Percentiles rank a stretch among this genome's conserved stretches.
Conservation (phyloP, 1,140 invertebrate genomes). For the Cylas formicarius region DNA sequence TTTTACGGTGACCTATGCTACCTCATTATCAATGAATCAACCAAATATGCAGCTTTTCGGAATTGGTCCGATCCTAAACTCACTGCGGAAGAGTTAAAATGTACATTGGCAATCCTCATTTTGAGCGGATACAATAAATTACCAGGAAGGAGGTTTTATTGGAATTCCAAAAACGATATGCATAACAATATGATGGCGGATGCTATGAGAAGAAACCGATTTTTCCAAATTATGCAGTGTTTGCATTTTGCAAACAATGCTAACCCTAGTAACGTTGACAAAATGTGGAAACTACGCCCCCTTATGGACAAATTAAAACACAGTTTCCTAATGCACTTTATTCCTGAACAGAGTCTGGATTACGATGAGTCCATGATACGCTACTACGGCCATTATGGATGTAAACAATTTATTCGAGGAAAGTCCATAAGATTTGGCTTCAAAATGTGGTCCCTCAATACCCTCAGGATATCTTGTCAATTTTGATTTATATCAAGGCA, state of each 20-base stretch:
- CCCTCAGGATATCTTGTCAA: constrained; percentile 21
- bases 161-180: no score
- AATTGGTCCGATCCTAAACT: constrained; percentile 5
- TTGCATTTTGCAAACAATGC: constrained; percentile 5
- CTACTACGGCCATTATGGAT: constrained; percentile 4
- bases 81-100: not conserved
- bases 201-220: constrained; percentile 7
- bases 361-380: constrained; percentile 9
- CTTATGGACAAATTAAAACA: constrained; percentile 3
- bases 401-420: constrained; percentile 27
- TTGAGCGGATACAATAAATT: no score
- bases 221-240: not conserved
- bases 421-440: constrained; percentile 24
- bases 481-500: constrained; percentile 34
- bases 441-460: constrained; percentile 23
- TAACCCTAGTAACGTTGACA: not conserved
- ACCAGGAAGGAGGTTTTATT: constrained; percentile 6
- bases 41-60: constrained; percentile 16
- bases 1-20: no score
- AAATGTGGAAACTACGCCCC: not conserved
- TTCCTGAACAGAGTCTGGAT: constrained; percentile 7
- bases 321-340: not conserved
- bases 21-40: constrained; percentile 18
- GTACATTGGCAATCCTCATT: constrained; percentile 6
- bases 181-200: constrained; percentile 3